These are phyloP conservation scores for Platichthys stellatus DNA, from an alignment of 2,113 vertebrate species.

Conservation along the genomic window DNA sequence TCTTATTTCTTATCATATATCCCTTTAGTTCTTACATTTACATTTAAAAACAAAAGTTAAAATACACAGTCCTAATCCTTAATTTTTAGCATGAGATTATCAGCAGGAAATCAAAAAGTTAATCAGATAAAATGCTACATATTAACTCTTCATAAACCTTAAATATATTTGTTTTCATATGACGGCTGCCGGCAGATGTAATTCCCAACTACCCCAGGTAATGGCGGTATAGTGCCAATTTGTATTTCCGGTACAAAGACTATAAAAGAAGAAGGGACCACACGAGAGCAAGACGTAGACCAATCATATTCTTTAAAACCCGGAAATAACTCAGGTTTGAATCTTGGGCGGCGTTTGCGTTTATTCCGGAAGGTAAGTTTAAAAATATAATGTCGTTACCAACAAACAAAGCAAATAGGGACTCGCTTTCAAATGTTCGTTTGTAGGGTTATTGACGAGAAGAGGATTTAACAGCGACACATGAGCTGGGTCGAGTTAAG, in stretches of 20 bases:
- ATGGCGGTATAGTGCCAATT: not conserved
- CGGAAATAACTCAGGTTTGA: constrained; percentile 54
- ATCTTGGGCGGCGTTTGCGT: constrained; percentile 51
- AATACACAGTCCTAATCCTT: too few species aligned
- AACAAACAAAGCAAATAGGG: not conserved
- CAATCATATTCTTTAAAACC: constrained; percentile 50
- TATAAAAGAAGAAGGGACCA: constrained; percentile 29
- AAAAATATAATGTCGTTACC: not conserved
- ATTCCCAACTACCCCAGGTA: not conserved
- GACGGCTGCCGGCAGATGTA: not conserved
- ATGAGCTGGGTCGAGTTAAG: not conserved
- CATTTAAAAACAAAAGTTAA: too few species aligned
- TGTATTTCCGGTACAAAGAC: rapidly evolving
- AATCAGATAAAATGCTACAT: too few species aligned
- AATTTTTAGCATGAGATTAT: too few species aligned
- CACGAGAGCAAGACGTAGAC: not conserved
- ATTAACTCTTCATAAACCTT: too few species aligned
- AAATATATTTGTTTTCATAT: too few species aligned
- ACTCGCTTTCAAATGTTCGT: rapidly evolving
- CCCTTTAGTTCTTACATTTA: too few species aligned
- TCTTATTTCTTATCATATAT: too few species aligned
- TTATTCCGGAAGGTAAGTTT: not conserved
- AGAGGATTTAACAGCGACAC: not conserved
- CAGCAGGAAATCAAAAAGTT: too few species aligned
- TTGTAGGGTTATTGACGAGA: not conserved